A percentile compares a stretch with the other conserved stretches of the same genome.
phyloP scores from a whole-genome alignment of 1,140 invertebrate genomes.

The Venturia canescens region DNA sequence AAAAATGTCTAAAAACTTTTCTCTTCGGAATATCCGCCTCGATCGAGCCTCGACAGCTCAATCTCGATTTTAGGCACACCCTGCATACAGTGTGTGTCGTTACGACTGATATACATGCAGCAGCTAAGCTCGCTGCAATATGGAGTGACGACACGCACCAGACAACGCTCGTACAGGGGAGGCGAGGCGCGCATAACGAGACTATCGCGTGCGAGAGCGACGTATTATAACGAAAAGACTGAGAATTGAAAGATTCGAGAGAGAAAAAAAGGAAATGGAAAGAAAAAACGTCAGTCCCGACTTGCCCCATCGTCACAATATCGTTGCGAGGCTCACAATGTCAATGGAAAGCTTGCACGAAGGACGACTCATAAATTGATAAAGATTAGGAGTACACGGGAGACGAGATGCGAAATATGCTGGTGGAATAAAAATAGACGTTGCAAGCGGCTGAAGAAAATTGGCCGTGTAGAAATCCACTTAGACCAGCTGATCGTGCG shows the following conservation, averaged over 20 bases:
- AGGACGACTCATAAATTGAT: conserved; percentile 9
- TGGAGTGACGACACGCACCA: conserved; percentile 35
- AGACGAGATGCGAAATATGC: too few species aligned
- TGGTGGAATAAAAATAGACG: too few species aligned
- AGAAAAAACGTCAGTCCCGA: background rate
- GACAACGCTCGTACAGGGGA: background rate
- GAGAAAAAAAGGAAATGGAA: background rate
- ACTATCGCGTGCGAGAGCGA: conserved; percentile 26
- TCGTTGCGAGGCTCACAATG: conserved; percentile 12
- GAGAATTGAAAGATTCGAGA: background rate
- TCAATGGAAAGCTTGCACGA: conserved; percentile 7
- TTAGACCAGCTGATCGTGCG: too few species aligned
- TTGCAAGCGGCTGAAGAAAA: too few species aligned
- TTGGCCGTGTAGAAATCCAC: too few species aligned
- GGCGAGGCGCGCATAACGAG: conserved; percentile 38
- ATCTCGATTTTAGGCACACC: too few species aligned
- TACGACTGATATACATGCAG: background rate
- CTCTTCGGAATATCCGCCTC: too few species aligned
- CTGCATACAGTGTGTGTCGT: background rate
- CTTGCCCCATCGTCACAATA: background rate
- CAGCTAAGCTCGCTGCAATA: conserved; percentile 18
- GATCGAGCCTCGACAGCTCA: too few species aligned
- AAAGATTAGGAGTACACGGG: background rate
- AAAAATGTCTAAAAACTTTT: too few species aligned
- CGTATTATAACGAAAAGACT: background rate